A percentile compares a stretch with the other conserved stretches of the same genome.
Conservation (phyloP, 2,113 vertebrate genomes). For the Platysternon megacephalum region DNA sequence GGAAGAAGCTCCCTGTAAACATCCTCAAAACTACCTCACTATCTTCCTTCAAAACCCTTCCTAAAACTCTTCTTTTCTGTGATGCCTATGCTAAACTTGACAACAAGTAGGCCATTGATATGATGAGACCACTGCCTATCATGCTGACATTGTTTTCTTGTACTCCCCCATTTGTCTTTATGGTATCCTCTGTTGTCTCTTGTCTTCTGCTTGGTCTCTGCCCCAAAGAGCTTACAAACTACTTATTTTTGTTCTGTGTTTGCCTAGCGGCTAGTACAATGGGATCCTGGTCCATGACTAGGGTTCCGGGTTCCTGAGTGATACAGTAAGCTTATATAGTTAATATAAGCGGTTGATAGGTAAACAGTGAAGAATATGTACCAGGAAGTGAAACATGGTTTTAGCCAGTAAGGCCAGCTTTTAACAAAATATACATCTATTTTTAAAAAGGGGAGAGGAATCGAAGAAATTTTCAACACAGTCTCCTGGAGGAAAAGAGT, state of each 20-base stretch:
- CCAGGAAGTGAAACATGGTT: neutral
- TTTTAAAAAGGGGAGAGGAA: neutral
- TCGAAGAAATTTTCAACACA: neutral
- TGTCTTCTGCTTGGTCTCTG: neutral
- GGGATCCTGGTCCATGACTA: neutral
- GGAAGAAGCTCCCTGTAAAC: neutral
- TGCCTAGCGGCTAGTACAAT: neutral
- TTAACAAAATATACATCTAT: neutral
- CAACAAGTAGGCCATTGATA: neutral
- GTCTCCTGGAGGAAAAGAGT: neutral
- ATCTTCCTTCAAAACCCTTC: neutral
- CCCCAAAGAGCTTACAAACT: neutral
- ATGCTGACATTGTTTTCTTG: neutral
- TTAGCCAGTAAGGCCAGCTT: neutral
- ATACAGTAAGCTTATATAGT: neutral
- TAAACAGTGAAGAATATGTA: neutral
- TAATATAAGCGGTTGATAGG: neutral
- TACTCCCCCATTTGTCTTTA: neutral
- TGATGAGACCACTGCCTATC: neutral
- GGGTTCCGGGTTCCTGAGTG: neutral
- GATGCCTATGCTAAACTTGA: neutral
- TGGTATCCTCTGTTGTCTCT: neutral
- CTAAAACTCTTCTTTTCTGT: neutral
- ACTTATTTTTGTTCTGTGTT: neutral
- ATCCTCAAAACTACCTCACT: neutral